Percentiles rank a stretch among this genome's conserved stretches.
phyloP scores from a whole-genome alignment of 2,888 invertebrate species.

The Xestia rhomboidea region DNA sequence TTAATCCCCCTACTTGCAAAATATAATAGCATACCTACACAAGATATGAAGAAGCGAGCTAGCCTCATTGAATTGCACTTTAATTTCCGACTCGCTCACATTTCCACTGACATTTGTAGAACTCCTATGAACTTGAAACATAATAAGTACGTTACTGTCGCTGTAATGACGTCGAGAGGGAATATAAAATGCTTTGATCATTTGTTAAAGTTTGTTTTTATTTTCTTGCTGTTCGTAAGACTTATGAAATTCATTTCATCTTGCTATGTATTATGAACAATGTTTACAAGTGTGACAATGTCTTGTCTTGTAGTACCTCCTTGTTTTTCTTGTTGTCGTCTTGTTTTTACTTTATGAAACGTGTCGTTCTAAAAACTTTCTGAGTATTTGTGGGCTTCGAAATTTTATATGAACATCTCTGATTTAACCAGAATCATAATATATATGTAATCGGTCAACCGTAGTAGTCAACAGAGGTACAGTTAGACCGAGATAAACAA shows the following conservation, averaged over 20 bases:
- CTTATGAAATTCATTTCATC: not conserved
- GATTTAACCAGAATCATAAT: not conserved
- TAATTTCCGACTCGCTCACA: conserved; percentile 50
- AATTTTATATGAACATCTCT: not conserved
- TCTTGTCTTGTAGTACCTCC: not conserved
- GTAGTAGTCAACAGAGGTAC: not conserved
- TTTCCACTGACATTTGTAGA: conserved; percentile 25
- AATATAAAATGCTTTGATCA: conserved; percentile 2
- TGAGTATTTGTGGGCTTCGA: not conserved
- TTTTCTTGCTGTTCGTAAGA: not conserved
- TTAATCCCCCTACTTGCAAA: not conserved
- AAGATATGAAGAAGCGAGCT: conserved; percentile 10
- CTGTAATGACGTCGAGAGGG: conserved; percentile 11
- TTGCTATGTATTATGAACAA: not conserved
- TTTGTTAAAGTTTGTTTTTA: not conserved
- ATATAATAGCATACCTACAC: conserved; percentile 3
- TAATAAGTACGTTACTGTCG: conserved; percentile 19
- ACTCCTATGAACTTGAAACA: conserved; percentile 20
- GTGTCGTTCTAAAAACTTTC: not conserved
- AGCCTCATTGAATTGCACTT: conserved; percentile 48
- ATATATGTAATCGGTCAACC: not conserved
- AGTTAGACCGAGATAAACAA: not conserved
- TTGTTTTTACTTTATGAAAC: not conserved
- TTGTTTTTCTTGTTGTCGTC: not conserved
- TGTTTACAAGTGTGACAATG: not conserved